phyloP scores from a whole-genome alignment of 2,888 invertebrate species.

The Pantelozetes paolii region DNA sequence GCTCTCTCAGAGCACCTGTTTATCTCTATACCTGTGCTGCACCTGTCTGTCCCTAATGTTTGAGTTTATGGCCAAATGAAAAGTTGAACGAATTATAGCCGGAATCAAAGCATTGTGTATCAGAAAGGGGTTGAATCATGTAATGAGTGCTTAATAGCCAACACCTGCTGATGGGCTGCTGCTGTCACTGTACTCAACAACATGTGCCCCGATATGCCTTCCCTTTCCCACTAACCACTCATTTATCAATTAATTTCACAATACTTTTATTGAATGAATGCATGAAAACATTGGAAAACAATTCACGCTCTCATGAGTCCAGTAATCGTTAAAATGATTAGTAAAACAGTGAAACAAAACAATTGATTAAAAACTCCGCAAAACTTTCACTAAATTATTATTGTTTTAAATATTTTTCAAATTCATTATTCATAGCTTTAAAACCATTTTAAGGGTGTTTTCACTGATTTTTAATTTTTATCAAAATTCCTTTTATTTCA shows the following conservation, averaged over 20 bases:
- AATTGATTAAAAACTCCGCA: not conserved
- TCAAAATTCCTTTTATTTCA: too few species aligned
- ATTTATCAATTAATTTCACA: too few species aligned
- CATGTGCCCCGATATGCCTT: too few species aligned
- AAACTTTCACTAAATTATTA: not conserved
- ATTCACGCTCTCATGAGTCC: constrained; percentile 25
- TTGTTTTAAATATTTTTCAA: too few species aligned
- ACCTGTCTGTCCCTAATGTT: not conserved
- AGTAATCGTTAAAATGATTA: not conserved
- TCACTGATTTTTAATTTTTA: too few species aligned
- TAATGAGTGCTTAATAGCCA: not conserved
- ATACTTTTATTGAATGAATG: not conserved
- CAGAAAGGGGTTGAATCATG: not conserved
- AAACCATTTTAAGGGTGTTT: too few species aligned
- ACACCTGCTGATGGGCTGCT: not conserved
- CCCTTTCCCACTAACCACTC: too few species aligned
- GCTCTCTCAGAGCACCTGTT: not conserved
- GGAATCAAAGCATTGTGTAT: not conserved
- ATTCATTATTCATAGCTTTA: too few species aligned
- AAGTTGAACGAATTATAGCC: not conserved
- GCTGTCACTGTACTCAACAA: not conserved
- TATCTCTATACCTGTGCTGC: not conserved
- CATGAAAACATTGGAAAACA: not conserved
- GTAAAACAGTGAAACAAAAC: not conserved
- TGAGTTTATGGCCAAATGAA: not conserved